Percentiles rank a stretch among this genome's conserved stretches.
Conservation (phyloP, 2,113 vertebrate species). For the Solea senegalensis region DNA sequence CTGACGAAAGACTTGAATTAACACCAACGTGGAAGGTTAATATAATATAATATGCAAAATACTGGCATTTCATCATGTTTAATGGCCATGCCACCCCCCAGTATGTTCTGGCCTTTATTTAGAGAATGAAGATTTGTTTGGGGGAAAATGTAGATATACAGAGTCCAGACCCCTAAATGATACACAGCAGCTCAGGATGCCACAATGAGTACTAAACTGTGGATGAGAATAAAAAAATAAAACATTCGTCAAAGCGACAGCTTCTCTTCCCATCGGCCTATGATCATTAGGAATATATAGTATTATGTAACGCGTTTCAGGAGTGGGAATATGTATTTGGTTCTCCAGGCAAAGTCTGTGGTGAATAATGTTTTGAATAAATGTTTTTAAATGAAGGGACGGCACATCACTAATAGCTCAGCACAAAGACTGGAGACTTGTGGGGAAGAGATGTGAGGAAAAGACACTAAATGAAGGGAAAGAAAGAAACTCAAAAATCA, state of each 20-base stretch:
- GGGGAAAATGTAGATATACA: too few species aligned
- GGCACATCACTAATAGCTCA: neutral
- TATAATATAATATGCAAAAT: neutral
- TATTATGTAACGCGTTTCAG: neutral
- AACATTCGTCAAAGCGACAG: neutral
- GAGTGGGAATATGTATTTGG: neutral
- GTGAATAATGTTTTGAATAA: too few species aligned
- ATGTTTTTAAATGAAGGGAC: neutral
- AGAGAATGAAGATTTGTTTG: too few species aligned
- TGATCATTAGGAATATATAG: neutral
- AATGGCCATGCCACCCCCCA: neutral
- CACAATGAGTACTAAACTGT: neutral
- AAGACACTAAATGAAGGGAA: neutral
- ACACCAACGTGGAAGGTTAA: neutral
- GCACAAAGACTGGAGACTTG: too few species aligned
- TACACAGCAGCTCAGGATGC: neutral
- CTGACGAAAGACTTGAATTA: neutral
- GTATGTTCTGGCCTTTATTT: too few species aligned
- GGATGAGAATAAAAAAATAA: too few species aligned
- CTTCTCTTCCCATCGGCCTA: neutral
- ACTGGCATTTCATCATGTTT: neutral
- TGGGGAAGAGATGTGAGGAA: neutral
- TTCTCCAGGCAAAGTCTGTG: neutral
- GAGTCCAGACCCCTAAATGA: neutral
- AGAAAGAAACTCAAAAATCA: neutral